Conservation (phyloP, 2,888 invertebrate species). For the Lysandra bellargus region DNA sequence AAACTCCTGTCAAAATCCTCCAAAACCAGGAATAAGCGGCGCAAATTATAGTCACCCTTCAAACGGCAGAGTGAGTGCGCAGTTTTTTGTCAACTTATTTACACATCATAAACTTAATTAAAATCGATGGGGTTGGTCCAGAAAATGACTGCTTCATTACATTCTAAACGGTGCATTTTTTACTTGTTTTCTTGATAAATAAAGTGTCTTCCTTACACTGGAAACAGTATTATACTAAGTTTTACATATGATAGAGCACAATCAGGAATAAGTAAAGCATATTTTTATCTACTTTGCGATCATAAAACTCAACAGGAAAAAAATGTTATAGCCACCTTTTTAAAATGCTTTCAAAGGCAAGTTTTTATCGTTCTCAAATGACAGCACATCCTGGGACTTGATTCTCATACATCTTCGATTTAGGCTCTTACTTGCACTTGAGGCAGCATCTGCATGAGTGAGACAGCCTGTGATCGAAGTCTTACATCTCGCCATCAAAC, state of each 20-base stretch:
- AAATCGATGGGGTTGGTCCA: conserved; percentile 47
- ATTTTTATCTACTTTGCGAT: too few species aligned
- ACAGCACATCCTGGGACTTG: too few species aligned
- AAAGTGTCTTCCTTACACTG: neutral
- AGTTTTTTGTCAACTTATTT: conserved; percentile 70
- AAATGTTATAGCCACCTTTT: neutral
- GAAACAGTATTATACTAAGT: neutral
- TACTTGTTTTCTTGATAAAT: neutral
- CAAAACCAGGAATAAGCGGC: neutral
- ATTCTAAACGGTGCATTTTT: conserved; percentile 21
- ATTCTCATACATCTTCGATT: too few species aligned
- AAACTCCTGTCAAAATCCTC: too few species aligned
- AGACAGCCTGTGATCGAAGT: too few species aligned
- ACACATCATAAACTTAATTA: conserved; percentile 77
- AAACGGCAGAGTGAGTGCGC: conserved; percentile 49
- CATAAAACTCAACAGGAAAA: too few species aligned
- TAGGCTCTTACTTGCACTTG: too few species aligned
- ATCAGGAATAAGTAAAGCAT: neutral
- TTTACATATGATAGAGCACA: neutral
- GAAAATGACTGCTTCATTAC: conserved; percentile 68
- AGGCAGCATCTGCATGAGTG: too few species aligned
- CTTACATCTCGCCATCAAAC: too few species aligned
- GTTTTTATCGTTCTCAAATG: too few species aligned
- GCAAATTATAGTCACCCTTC: conserved; percentile 48
- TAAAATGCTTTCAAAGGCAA: neutral